Percentiles rank a stretch among this genome's conserved stretches.
Evolutionary conservation across 2,888 invertebrate species (phyloP).

Genomic region (Acanthosepion lycidas): DNA sequence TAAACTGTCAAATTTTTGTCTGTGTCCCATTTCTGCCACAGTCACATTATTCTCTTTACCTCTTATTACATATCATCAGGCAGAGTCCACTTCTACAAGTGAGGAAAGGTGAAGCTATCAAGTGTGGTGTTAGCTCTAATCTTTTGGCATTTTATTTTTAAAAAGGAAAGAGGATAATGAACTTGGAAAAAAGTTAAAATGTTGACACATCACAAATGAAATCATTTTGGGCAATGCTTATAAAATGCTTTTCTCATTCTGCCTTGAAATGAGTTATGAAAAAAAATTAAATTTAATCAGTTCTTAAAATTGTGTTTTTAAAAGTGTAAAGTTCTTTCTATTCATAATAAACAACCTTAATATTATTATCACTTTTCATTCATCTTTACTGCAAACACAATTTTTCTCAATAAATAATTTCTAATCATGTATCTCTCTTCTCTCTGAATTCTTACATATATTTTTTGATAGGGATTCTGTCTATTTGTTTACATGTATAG

Average conservation of each 20-base stretch:
- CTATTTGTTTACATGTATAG: background rate
- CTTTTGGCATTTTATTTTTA: no score
- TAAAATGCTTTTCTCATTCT: background rate
- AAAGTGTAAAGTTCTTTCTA: background rate
- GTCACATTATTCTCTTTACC: no score
- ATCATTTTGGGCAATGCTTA: background rate
- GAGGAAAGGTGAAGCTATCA: no score
- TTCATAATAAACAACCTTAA: background rate
- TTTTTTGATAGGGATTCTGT: background rate
- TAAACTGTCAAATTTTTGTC: no score
- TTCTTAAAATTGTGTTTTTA: background rate
- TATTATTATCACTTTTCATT: background rate
- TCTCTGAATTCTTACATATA: background rate
- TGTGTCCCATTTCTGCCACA: no score
- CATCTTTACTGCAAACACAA: conserved; percentile 13
- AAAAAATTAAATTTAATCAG: background rate
- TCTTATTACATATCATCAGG: no score
- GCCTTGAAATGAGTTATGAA: no score
- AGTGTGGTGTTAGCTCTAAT: no score
- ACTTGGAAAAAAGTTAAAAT: background rate
- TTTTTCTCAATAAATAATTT: conserved; percentile 48
- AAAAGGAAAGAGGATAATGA: background rate
- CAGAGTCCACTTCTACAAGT: no score
- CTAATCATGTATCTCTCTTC: conserved; percentile 12
- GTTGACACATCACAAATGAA: background rate